Evolutionary conservation across 2,888 invertebrate genomes (phyloP).

Genomic region (Girardia tigrina): DNA sequence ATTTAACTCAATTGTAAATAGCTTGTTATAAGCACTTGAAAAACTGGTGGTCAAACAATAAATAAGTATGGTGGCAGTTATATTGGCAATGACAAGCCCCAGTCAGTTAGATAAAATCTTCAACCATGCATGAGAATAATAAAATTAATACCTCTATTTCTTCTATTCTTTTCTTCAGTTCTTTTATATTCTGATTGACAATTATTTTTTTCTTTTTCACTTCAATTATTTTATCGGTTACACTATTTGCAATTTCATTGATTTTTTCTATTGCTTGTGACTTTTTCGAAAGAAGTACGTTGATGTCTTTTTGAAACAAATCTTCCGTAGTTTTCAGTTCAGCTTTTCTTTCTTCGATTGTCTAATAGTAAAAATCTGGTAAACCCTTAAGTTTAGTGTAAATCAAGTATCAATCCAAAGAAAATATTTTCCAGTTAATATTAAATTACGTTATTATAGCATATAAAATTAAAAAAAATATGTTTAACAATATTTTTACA

Average conservation of each 20-base stretch:
- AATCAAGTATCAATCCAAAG: no score
- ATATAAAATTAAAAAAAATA: no score
- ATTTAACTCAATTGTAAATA: background rate
- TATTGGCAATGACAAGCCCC: no score
- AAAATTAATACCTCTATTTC: constrained; percentile 4
- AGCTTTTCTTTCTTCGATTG: background rate
- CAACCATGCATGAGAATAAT: background rate
- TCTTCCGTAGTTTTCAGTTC: constrained; percentile 2
- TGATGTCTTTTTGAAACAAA: background rate
- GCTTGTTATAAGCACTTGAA: no score
- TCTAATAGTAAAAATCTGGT: no score
- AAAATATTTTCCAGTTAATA: no score
- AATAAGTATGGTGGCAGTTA: no score
- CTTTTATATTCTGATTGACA: background rate
- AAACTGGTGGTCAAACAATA: no score
- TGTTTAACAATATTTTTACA: no score
- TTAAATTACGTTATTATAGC: no score
- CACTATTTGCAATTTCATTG: background rate
- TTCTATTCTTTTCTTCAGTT: background rate
- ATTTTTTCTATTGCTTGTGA: background rate
- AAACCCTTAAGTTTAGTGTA: no score
- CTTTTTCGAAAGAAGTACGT: background rate
- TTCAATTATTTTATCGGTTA: background rate
- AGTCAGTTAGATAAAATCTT: background rate
- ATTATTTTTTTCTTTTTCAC: background rate